Conservation (phyloP, 2,888 invertebrate species). For the Ichneumon xanthorius region DNA sequence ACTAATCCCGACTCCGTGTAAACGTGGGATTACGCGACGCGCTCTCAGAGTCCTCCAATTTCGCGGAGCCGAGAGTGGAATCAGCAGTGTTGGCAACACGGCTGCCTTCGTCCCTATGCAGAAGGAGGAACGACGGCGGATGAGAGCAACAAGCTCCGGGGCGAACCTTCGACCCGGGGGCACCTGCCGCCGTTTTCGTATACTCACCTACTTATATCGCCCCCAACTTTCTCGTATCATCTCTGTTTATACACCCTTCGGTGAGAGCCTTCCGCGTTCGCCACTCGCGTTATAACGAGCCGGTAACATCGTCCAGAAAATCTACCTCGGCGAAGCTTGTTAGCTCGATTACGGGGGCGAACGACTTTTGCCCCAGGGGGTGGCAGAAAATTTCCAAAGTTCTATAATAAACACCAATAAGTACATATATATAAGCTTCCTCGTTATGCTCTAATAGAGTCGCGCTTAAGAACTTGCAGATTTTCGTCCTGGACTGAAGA, state of each 20-base stretch:
- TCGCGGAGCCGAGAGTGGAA: conserved; percentile 49
- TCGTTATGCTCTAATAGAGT: not conserved
- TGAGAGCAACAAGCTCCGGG: conserved; percentile 12
- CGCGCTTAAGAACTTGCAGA: not conserved
- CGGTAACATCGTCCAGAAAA: conserved; percentile 59
- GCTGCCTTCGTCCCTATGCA: not conserved
- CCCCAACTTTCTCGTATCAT: conserved; percentile 55
- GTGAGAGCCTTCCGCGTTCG: conserved; percentile 6
- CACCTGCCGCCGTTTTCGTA: conserved; percentile 56
- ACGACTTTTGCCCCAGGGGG: conserved; percentile 22
- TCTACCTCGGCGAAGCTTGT: conserved; percentile 52
- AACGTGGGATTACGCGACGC: conserved; percentile 70
- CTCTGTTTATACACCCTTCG: conserved; percentile 50
- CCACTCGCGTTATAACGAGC: conserved; percentile 23
- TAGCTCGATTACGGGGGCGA: conserved; percentile 47
- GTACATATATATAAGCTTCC: not conserved
- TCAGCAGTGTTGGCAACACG: conserved; percentile 26
- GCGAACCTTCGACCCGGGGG: conserved; percentile 24
- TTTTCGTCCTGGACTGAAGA: not conserved
- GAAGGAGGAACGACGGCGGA: conserved; percentile 12
- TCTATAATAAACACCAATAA: conserved; percentile 27
- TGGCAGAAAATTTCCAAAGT: conserved; percentile 51
- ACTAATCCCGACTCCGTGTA: conserved; percentile 72
- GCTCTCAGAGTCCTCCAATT: conserved; percentile 64
- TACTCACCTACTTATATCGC: conserved; percentile 52